phyloP scores from a whole-genome alignment of 2,797 vertebrate genomes.

The Leucoraja ocellata region DNA sequence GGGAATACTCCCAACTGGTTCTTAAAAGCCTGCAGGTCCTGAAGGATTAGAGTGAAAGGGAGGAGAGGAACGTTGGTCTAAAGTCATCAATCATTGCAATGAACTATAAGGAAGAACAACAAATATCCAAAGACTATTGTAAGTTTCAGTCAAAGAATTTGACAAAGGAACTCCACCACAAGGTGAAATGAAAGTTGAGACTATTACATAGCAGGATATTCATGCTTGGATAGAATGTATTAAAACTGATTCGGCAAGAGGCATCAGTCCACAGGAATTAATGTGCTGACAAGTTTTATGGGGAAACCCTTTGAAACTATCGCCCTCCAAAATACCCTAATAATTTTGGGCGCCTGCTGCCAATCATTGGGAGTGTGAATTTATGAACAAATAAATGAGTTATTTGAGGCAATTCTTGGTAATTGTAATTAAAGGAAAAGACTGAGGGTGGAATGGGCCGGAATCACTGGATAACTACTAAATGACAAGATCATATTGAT shows the following conservation, averaged over 20 bases:
- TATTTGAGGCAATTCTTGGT: not conserved
- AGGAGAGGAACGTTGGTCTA: not conserved
- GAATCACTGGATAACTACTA: not conserved
- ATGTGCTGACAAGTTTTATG: not conserved
- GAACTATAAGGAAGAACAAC: not conserved
- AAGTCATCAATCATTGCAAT: not conserved
- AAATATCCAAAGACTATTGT: not conserved
- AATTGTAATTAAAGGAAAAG: not conserved
- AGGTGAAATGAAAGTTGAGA: not conserved
- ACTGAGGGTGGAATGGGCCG: not conserved
- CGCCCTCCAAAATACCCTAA: not conserved
- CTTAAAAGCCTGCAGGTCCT: not conserved
- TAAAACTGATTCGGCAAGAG: not conserved
- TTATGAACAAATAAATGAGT: not conserved
- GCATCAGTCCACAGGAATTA: not conserved
- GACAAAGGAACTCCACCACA: not conserved
- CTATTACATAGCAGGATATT: not conserved
- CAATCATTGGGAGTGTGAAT: not conserved
- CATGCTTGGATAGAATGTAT: not conserved
- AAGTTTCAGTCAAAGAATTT: no score
- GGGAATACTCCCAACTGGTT: no score
- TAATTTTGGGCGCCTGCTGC: not conserved
- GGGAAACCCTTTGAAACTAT: not conserved
- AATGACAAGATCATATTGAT: no score
- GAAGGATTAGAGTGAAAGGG: not conserved